These are phyloP conservation scores for Lycophotia porphyrea DNA, from an alignment of 2,888 invertebrate species.

Conservation along the genomic window DNA sequence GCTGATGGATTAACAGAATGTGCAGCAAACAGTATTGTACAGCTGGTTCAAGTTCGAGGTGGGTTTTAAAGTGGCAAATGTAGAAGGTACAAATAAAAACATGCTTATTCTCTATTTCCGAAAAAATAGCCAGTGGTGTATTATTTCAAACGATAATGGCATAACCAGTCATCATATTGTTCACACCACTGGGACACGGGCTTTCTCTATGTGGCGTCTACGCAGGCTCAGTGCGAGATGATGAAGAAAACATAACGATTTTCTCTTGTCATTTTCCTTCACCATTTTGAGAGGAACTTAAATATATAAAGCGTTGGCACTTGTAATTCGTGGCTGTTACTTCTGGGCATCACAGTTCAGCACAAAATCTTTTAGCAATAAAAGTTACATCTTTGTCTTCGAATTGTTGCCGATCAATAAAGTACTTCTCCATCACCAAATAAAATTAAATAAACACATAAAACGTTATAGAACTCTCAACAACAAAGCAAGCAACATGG, in stretches of 20 bases:
- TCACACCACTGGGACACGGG: background rate
- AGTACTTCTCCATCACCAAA: background rate
- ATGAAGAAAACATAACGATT: background rate
- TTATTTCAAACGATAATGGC: background rate
- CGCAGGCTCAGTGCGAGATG: background rate
- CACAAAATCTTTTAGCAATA: background rate
- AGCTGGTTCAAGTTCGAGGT: background rate
- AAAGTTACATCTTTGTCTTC: background rate
- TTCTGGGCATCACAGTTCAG: background rate
- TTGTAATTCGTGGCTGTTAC: background rate
- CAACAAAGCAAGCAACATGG: constrained; percentile 12
- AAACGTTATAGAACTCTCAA: background rate
- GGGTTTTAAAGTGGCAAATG: background rate
- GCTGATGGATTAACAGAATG: constrained; percentile 50
- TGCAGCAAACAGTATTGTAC: constrained; percentile 1
- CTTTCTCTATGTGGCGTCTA: background rate
- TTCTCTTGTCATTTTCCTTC: background rate
- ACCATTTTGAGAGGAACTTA: background rate
- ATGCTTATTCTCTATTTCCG: background rate
- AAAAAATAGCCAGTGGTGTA: background rate
- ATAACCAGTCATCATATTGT: background rate
- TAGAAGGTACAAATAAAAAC: background rate
- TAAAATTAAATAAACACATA: background rate
- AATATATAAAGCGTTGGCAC: no score
- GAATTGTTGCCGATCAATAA: background rate